A percentile compares a stretch with the other conserved stretches of the same genome.
These are phyloP conservation scores for Thera obeliscata DNA, from an alignment of 2,888 invertebrate species.

Conservation along the genomic window DNA sequence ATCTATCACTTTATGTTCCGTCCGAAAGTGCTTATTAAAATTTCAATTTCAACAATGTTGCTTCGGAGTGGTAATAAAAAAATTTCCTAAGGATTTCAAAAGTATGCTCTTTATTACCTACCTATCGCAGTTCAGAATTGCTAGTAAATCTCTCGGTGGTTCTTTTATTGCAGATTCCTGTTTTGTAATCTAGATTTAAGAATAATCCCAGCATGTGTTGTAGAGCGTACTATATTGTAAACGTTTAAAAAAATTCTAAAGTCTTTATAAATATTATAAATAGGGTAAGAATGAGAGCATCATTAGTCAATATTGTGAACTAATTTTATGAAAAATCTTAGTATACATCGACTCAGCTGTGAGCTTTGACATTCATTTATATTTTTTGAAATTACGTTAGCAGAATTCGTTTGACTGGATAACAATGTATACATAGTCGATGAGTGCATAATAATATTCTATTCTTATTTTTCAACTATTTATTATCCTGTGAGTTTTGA, in stretches of 20 bases:
- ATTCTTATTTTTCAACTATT: neutral
- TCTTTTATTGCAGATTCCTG: constrained; percentile 82
- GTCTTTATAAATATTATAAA: constrained; percentile 63
- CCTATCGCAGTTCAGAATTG: constrained; percentile 41
- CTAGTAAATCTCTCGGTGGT: constrained; percentile 30
- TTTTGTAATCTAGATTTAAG: constrained; percentile 77
- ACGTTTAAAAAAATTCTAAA: constrained; percentile 57
- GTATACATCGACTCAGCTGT: constrained; percentile 11
- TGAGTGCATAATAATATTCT: constrained; percentile 8
- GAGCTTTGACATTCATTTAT: constrained; percentile 6
- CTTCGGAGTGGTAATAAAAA: neutral
- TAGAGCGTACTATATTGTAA: constrained; percentile 39
- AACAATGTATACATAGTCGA: constrained; percentile 5
- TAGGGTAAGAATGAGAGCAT: constrained; percentile 62
- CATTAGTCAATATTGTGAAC: constrained; percentile 28
- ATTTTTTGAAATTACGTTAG: constrained; percentile 4
- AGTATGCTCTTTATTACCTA: constrained; percentile 8
- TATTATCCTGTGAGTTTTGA: constrained; percentile 25
- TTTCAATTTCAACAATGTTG: neutral
- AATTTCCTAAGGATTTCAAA: neutral
- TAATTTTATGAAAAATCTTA: constrained; percentile 10
- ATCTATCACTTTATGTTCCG: constrained; percentile 53
- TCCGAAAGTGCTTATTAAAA: constrained; percentile 50
- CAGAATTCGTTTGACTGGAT: constrained; percentile 11
- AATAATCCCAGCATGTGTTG: constrained; percentile 60